Percentiles rank a stretch among this genome's conserved stretches.
Evolutionary conservation across 2,113 vertebrate genomes (phyloP).

Genomic region (Myiopsitta monachus): DNA sequence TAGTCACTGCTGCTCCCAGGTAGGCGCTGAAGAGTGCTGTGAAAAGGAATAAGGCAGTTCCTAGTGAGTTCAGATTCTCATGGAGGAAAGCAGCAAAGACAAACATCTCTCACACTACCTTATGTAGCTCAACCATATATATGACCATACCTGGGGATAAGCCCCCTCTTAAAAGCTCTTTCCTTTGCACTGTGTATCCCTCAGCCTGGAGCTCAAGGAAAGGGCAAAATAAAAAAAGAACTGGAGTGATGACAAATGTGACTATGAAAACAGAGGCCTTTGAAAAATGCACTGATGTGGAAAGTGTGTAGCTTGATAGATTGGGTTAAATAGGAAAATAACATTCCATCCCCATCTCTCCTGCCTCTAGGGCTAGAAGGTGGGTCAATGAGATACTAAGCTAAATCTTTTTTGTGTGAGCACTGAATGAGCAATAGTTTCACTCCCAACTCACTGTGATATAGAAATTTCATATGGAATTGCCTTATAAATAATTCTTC

Average conservation of each 20-base stretch:
- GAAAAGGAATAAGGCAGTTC: neutral
- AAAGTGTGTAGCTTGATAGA: neutral
- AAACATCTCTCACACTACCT: neutral
- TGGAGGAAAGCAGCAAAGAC: neutral
- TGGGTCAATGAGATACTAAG: neutral
- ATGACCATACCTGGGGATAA: neutral
- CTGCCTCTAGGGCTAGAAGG: neutral
- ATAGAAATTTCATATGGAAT: conserved; percentile 36
- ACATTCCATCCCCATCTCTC: neutral
- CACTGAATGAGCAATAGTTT: conserved; percentile 15
- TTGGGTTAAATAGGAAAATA: conserved; percentile 13
- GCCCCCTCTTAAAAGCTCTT: neutral
- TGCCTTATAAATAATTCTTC: conserved; percentile 48
- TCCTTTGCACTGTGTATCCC: neutral
- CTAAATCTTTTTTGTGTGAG: conserved; percentile 7
- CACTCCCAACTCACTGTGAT: neutral
- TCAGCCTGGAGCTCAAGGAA: neutral
- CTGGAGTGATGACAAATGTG: neutral
- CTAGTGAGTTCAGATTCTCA: neutral
- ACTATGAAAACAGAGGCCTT: neutral
- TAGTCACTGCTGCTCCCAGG: conserved; percentile 83
- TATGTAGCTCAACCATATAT: neutral
- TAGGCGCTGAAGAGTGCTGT: conserved; percentile 88
- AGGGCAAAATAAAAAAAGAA: neutral
- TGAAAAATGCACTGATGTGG: neutral